A percentile compares a stretch with the other conserved stretches of the same genome.
Evolutionary conservation across 2,113 vertebrate species (phyloP).

Genomic region (Rhinolophus ferrumequinum): DNA sequence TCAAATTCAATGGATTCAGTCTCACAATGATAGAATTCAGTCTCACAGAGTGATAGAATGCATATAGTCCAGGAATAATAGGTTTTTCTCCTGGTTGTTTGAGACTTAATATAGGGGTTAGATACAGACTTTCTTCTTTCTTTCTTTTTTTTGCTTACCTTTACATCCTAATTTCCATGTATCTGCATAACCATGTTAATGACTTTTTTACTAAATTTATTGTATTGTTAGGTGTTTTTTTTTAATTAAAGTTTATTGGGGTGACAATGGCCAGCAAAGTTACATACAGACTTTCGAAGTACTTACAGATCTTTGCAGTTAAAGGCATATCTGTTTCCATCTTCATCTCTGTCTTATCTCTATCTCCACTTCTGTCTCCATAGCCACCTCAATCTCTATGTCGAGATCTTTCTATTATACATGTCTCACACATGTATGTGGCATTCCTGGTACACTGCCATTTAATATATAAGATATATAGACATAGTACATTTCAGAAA

Average conservation of each 20-base stretch:
- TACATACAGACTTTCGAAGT: background rate
- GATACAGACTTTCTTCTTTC: background rate
- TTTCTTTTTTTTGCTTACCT: too few species aligned
- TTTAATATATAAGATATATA: background rate
- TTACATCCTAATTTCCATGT: too few species aligned
- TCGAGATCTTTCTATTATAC: background rate
- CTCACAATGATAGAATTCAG: background rate
- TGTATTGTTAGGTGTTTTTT: too few species aligned
- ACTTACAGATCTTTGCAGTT: slow-evolving; percentile 7
- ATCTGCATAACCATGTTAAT: too few species aligned
- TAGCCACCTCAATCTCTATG: background rate
- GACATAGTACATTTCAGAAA: slow-evolving; percentile 7
- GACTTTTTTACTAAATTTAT: too few species aligned
- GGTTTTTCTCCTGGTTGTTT: background rate
- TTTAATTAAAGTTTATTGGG: too few species aligned
- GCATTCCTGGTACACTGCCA: background rate
- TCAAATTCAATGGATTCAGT: background rate
- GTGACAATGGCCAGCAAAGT: too few species aligned
- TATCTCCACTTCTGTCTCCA: background rate
- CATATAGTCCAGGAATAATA: background rate
- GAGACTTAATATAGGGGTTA: background rate
- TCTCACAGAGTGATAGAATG: background rate
- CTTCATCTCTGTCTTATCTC: background rate
- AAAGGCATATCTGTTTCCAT: background rate
- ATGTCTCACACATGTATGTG: background rate